A percentile compares a stretch with the other conserved stretches of the same genome.
Conservation (phyloP, 2,797 vertebrate genomes). For the Anabas testudineus region DNA sequence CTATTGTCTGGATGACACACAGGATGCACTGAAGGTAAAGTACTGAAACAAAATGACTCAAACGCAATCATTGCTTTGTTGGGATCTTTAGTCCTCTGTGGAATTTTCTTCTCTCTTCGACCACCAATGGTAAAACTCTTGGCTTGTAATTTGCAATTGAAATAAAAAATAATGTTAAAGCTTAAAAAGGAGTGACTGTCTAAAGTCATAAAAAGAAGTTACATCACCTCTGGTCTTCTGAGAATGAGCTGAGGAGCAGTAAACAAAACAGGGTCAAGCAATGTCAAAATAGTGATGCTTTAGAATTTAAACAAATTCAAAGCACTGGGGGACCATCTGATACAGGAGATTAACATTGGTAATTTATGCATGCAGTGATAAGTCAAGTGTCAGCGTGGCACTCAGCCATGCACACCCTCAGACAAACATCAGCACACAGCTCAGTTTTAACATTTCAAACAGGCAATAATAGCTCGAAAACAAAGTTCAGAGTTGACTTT, state of each 20-base stretch:
- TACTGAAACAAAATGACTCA: neutral
- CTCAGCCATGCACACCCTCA: constrained; percentile 29
- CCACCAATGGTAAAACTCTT: constrained; percentile 12
- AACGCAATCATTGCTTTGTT: neutral
- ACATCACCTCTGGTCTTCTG: constrained; percentile 64
- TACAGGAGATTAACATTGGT: constrained; percentile 69
- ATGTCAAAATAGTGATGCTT: constrained; percentile 64
- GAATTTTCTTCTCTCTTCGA: constrained; percentile 17
- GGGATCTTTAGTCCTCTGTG: constrained; percentile 21
- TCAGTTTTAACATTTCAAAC: constrained; percentile 59
- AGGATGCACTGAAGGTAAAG: constrained; percentile 94
- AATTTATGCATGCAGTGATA: constrained; percentile 71
- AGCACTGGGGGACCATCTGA: constrained; percentile 72
- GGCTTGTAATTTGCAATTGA: constrained; percentile 54
- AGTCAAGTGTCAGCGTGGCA: constrained; percentile 62
- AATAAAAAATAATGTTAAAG: constrained; percentile 32
- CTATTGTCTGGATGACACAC: constrained; percentile 97
- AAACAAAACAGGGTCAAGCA: constrained; percentile 75
- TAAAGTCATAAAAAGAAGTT: constrained; percentile 44
- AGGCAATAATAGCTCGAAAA: constrained; percentile 49
- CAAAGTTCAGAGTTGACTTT: constrained; percentile 60
- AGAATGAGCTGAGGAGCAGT: constrained; percentile 59
- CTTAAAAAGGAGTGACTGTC: constrained; percentile 37
- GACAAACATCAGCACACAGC: constrained; percentile 32
- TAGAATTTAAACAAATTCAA: constrained; percentile 69